Evolutionary conservation across 2,113 vertebrate species (phyloP), one percentile per base, ranked within the genome.

Genomic region (Oryzias woworae): DNA sequence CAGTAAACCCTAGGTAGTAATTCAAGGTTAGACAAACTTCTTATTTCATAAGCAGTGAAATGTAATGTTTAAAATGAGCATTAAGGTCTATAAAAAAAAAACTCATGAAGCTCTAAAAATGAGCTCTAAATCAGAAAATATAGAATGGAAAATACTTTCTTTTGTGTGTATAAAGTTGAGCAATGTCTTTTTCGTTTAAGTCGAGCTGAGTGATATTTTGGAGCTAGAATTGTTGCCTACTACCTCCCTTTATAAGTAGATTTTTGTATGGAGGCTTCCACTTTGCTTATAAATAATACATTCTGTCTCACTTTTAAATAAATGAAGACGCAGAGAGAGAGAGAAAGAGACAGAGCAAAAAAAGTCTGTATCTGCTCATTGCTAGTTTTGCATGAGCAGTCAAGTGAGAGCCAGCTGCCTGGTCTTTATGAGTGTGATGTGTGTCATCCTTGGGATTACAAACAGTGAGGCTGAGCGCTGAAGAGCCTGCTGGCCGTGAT

Each of bases 361-460:
- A 36, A 36, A 36, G 36, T 26, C 53, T 24, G 2, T 7, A 45
- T 24, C 26, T 45, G 50, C 52, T 52, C 62, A 59, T 77, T 50
- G 55, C 59, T 64, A 57, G n/a, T 64, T 76, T 51, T 69, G 71
- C 62, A 45, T 31, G 20, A 57, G 45, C 62, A 42, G 49, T 26
- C 43, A 36, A 65, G 59, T 69, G 43, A 73, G 72, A 74, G 58
- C 78, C 66, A 69, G 76, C 61, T 61, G 42, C 31, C 7, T n/a
- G 46, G 64, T 60, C 43, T 31, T 41, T 52, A 45, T 1, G 50
- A 75, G 75, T 44, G 12, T 52, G 63, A 31, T n/a, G 61, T 72
- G 51, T 54, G 65, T 57, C 65, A 81, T 77, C 68, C 56, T 1
- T 3, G 26, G 76, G 72, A 88, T 83, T 85, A 83, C 75, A 58